A percentile compares a stretch with the other conserved stretches of the same genome.
Evolutionary conservation across 2,797 vertebrate genomes (phyloP).

Genomic region (Lutjanus campechanus): DNA sequence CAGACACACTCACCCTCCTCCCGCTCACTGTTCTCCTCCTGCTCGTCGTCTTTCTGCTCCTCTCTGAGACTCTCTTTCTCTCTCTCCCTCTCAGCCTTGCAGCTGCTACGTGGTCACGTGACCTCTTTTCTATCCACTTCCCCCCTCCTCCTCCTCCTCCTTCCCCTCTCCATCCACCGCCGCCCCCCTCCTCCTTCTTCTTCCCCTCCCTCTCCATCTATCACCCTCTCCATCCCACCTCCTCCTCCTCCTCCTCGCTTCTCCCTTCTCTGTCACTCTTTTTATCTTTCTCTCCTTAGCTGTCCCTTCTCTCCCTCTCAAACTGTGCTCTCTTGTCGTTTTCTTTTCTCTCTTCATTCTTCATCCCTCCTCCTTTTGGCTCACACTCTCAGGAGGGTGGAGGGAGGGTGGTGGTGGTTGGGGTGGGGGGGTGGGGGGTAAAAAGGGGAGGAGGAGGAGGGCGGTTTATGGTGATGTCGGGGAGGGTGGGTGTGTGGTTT

Average conservation of each 20-base stretch:
- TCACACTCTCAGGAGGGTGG: constrained; percentile 44
- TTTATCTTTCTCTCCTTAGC: constrained; percentile 61
- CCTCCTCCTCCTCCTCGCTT: constrained; percentile 35
- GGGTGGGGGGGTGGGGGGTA: constrained; percentile 5
- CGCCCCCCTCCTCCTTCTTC: constrained; percentile 35
- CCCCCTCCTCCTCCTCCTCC: constrained; percentile 49
- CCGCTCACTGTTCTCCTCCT: constrained; percentile 76
- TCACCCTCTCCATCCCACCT: constrained; percentile 61
- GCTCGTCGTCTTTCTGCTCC: constrained; percentile 78
- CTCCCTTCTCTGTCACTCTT: constrained; percentile 61
- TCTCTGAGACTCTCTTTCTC: constrained; percentile 78
- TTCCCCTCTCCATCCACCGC: constrained; percentile 51
- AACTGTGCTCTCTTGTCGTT: constrained; percentile 60
- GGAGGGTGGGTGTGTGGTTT: constrained; percentile 55
- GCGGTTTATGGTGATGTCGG: constrained; percentile 59
- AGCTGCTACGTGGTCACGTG: constrained; percentile 84
- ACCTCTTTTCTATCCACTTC: constrained; percentile 75
- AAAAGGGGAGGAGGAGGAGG: constrained; percentile 39
- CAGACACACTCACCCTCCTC: constrained; percentile 81
- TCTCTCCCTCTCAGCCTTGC: constrained; percentile 82
- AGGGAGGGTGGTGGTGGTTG: constrained; percentile 24
- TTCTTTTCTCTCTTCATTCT: constrained; percentile 58
- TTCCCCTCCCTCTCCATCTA: constrained; percentile 56
- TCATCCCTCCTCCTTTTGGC: constrained; percentile 62
- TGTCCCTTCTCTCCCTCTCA: constrained; percentile 43